These are phyloP conservation scores for Tenthredo mesomela DNA, from an alignment of 2,888 invertebrate species.

Conservation along the genomic window DNA sequence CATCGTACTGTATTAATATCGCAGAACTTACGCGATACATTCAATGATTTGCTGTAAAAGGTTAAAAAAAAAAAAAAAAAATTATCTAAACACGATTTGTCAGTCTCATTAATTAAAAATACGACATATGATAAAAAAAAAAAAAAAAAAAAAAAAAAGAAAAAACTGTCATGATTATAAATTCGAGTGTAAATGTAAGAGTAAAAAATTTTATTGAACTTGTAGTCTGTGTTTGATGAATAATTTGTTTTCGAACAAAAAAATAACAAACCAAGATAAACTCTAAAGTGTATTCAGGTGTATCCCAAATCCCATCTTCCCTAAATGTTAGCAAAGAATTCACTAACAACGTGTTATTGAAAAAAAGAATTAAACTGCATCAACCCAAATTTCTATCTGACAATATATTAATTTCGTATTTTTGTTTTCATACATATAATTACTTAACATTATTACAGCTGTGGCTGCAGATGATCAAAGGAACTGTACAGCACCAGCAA, in stretches of 20 bases:
- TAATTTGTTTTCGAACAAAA: not conserved
- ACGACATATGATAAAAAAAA: no score
- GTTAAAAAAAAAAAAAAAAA: not conserved
- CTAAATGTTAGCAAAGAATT: not conserved
- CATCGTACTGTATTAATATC: no score
- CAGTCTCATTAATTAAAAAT: not conserved
- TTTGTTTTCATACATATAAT: slow-evolving; percentile 24
- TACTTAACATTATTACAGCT: slow-evolving; percentile 59
- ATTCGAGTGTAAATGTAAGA: no score
- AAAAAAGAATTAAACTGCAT: not conserved
- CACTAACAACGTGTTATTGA: not conserved
- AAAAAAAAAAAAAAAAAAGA: no score
- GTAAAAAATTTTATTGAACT: not conserved
- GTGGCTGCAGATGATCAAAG: slow-evolving; percentile 74
- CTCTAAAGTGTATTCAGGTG: not conserved
- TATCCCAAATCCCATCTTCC: not conserved
- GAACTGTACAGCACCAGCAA: slow-evolving; percentile 65
- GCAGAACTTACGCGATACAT: no score
- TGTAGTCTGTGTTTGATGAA: not conserved
- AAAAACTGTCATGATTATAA: no score
- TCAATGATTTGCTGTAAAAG: not conserved
- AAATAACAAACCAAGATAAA: not conserved
- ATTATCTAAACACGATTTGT: not conserved
- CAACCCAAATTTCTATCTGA: not conserved
- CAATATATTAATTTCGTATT: not conserved